Percentiles rank a stretch among this genome's conserved stretches.
Conservation (phyloP, 2,888 invertebrate species). For the Xestia xanthographa region DNA sequence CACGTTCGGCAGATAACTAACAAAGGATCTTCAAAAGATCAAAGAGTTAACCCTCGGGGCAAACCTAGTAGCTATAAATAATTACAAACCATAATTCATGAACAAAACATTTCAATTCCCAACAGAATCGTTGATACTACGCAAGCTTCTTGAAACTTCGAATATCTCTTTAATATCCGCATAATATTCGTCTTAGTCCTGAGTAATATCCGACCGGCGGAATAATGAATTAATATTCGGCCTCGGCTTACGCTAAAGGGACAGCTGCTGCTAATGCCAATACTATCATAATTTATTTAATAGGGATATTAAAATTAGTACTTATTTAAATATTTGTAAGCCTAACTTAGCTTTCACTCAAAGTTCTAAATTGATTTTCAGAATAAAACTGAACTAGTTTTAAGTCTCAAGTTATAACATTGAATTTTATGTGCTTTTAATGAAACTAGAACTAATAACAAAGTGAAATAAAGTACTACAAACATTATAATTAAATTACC, state of each 20-base stretch:
- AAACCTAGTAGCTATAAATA: background rate
- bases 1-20: background rate
- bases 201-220: slow-evolving; percentile 27
- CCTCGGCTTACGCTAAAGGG: slow-evolving; percentile 33
- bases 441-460: background rate
- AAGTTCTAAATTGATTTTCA: background rate
- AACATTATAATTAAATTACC: background rate
- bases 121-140: slow-evolving; percentile 27
- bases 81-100: slow-evolving; percentile 20
- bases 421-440: background rate
- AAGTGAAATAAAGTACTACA: background rate
- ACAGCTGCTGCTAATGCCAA: slow-evolving; percentile 62
- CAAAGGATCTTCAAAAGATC: background rate
- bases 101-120: slow-evolving; percentile 22
- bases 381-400: slow-evolving; percentile 1
- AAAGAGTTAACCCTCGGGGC: background rate
- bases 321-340: slow-evolving; percentile 19
- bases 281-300: slow-evolving; percentile 43
- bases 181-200: slow-evolving; percentile 37
- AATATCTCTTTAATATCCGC: slow-evolving; percentile 60
- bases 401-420: background rate
- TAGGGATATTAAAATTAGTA: slow-evolving; percentile 17
- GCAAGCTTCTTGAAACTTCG: slow-evolving; percentile 26
- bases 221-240: slow-evolving; percentile 63
- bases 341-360: background rate